Percentiles rank a stretch among this genome's conserved stretches.
Evolutionary conservation across 2,113 vertebrate species (phyloP).

Genomic region (Gracilinanus agilis): DNA sequence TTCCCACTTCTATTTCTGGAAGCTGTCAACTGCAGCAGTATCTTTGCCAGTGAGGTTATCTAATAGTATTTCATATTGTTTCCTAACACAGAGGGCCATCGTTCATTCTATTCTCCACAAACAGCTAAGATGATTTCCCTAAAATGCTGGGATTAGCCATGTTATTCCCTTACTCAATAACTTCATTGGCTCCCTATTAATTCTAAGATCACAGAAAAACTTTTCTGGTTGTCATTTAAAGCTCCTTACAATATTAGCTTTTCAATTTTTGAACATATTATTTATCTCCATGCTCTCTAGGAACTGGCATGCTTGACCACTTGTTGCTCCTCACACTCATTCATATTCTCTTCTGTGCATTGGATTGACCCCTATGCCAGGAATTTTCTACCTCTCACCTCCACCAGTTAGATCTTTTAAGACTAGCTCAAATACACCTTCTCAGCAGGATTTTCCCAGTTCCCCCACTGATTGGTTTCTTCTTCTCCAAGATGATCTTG

Average conservation of each 20-base stretch:
- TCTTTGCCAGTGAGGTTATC: neutral
- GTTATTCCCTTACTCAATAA: neutral
- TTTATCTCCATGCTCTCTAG: neutral
- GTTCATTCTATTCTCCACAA: neutral
- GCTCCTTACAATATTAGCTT: neutral
- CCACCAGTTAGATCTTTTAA: neutral
- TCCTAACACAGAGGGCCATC: neutral
- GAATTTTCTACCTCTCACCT: neutral
- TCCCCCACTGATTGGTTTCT: neutral
- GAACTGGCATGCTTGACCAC: neutral
- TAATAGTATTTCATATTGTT: neutral
- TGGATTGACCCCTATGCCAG: neutral
- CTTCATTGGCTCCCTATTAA: neutral
- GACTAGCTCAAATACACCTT: neutral
- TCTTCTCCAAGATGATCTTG: neutral
- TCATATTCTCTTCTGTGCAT: neutral
- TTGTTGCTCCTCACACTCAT: neutral
- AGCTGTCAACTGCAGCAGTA: neutral
- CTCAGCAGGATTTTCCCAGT: neutral
- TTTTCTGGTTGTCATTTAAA: neutral
- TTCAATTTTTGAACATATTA: neutral
- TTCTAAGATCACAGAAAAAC: neutral
- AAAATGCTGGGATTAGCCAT: neutral
- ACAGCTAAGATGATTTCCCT: neutral
- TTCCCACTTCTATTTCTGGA: neutral